Conservation (phyloP, 2,797 vertebrate species). For the Taeniopygia guttata region DNA sequence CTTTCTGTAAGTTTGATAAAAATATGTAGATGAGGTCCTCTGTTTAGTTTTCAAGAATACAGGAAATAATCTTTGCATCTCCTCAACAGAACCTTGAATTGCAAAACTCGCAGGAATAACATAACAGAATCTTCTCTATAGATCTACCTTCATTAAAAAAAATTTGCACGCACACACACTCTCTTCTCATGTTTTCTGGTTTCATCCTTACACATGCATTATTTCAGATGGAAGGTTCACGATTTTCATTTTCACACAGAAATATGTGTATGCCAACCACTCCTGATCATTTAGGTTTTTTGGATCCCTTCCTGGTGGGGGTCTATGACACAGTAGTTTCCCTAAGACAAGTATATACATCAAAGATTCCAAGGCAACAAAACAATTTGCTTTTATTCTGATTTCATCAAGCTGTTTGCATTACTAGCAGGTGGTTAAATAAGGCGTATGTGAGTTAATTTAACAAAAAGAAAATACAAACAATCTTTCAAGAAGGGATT, state of each 20-base stretch:
- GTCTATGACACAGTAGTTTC: not conserved
- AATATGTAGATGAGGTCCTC: not conserved
- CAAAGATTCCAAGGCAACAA: not conserved
- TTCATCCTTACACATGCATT: not conserved
- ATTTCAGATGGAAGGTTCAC: not conserved
- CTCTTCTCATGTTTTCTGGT: not conserved
- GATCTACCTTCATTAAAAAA: not conserved
- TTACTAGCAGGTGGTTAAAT: not conserved
- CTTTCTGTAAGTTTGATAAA: not conserved
- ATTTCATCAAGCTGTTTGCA: not conserved
- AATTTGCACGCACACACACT: not conserved
- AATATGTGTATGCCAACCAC: not conserved
- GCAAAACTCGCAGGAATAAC: not conserved
- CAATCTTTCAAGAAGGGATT: not conserved
- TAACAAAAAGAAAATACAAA: not conserved
- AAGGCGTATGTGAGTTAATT: not conserved
- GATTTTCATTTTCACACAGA: not conserved
- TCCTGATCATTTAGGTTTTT: not conserved
- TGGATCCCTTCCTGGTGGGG: not conserved
- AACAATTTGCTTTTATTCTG: not conserved
- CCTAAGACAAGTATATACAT: not conserved
- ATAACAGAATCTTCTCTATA: not conserved
- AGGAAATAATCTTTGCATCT: not conserved
- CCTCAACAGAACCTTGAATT: not conserved
- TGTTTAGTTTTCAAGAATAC: not conserved